Evolutionary conservation across 2,113 vertebrate species (phyloP), one percentile per base, ranked within the genome.

Genomic region (Pavo muticus): DNA sequence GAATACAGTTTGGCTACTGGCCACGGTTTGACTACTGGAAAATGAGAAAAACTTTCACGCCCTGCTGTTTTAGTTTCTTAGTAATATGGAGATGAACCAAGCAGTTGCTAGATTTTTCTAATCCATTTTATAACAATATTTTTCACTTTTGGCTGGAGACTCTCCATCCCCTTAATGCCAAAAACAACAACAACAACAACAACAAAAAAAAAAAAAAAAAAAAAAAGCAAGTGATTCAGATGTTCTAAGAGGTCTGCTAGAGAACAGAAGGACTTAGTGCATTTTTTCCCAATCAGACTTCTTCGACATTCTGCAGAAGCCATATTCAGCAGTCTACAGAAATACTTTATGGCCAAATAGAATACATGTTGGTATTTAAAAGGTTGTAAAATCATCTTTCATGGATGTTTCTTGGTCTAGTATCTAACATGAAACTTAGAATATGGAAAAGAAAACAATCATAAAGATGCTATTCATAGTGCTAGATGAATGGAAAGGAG

Each of bases 1-100:
- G 32, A 72, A 91, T 96, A 87, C 87, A 96, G 92, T 59, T 59
- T 59, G 56, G 32, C 56, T 59, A 80, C 83, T 92, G 91, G 95
- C 78, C 35, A 56, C 64, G 74, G 35, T 84, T 83, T 89, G 68
- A 15, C 84, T 95, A 81, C 90, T 91, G 95, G 79, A 79, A 95
- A 90, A 86, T 48, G 47, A 86, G 14, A 39, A 74, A 83, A 77
- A 80, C 69, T 86, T 95, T 86, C 32, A 47, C 86, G 68, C 56
- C 84, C 65, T 91, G 78, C 42, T 94, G 87, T 50, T 94, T 94
- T 90, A 74, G 64, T 68, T 60, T 91, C 69, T 89, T 85, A 88
- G 67, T 88, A 83, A 87, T 47, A 84, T 37, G 72, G 64, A 95
- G 60, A 90, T 11, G 7, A 94, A 93, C 50, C 25, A 88, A 81